Evolutionary conservation across 2,888 invertebrate species (phyloP).

Genomic region (Eupithecia dodoneata): DNA sequence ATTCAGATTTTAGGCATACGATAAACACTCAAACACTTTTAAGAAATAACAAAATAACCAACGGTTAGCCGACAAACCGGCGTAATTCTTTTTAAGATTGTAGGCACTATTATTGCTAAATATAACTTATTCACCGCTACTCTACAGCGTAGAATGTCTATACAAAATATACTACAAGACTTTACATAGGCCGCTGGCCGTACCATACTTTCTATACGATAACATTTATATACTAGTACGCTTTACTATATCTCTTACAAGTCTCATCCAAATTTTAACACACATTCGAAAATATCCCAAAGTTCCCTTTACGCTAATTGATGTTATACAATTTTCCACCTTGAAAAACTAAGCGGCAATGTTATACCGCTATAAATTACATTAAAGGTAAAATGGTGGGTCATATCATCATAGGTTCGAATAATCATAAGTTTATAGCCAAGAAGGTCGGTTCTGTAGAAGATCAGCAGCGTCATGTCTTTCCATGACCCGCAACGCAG

Average conservation of each 20-base stretch:
- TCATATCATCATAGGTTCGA: background rate
- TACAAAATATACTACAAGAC: conserved; percentile 82
- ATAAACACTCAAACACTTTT: conserved; percentile 76
- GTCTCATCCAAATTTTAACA: conserved; percentile 19
- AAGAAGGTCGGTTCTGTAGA: conserved; percentile 76
- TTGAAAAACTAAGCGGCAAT: background rate
- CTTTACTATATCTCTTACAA: conserved; percentile 62
- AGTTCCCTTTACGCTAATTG: background rate
- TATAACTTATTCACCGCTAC: conserved; percentile 78
- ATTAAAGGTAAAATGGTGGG: background rate
- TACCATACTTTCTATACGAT: conserved; percentile 72
- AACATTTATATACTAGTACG: conserved; percentile 78
- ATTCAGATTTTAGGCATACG: conserved; percentile 44
- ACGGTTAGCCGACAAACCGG: conserved; percentile 63
- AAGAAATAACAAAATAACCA: conserved; percentile 78
- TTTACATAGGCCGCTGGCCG: conserved; percentile 75
- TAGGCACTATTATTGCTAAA: conserved; percentile 84
- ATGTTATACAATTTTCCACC: conserved; percentile 9
- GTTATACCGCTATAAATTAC: background rate
- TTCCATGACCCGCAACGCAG: conserved; percentile 75
- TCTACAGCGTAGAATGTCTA: conserved; percentile 79
- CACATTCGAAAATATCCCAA: conserved; percentile 6
- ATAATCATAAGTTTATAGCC: conserved; percentile 71
- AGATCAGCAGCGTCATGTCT: conserved; percentile 78
- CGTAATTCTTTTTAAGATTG: conserved; percentile 78